Evolutionary conservation across 1,140 invertebrate genomes (phyloP).

Genomic region (Pectinophora gossypiella): DNA sequence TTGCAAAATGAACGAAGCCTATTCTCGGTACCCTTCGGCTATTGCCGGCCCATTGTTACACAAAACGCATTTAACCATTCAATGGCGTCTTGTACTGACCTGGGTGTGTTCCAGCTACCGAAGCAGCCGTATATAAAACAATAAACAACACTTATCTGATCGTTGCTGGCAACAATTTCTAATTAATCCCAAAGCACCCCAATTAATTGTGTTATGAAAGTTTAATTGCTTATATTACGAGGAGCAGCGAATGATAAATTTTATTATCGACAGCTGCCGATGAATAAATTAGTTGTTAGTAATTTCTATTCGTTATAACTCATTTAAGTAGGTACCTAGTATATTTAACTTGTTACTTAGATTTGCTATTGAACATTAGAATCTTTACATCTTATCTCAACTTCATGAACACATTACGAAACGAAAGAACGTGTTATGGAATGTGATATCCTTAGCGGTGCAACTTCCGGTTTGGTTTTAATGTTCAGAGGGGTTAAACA

Average conservation of each 20-base stretch:
- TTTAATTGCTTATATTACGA: slow-evolving; percentile 36
- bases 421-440: no score
- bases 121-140: slow-evolving; percentile 36
- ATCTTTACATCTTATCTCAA: no score
- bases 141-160: slow-evolving; percentile 59
- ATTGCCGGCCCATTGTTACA: slow-evolving; percentile 62
- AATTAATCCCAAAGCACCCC: slow-evolving; percentile 50
- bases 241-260: slow-evolving; percentile 28
- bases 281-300: slow-evolving; percentile 32
- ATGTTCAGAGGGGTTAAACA: no score
- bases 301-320: slow-evolving; percentile 18
- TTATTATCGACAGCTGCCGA: slow-evolving; percentile 27
- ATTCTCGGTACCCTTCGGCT: slow-evolving; percentile 64
- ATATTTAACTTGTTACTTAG: no score
- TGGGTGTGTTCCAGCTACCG: slow-evolving; percentile 57
- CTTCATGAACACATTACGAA: no score
- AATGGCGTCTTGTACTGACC: slow-evolving; percentile 56
- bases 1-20: slow-evolving; percentile 66
- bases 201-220: slow-evolving; percentile 55
- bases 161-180: slow-evolving; percentile 45
- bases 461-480: no score
- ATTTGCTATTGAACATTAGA: no score
- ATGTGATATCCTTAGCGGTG: no score
- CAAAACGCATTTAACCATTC: slow-evolving; percentile 53
- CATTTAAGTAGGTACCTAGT: slow-evolving; percentile 19